Conservation (phyloP, 2,888 invertebrate genomes). For the Agriopis leucophaearia region DNA sequence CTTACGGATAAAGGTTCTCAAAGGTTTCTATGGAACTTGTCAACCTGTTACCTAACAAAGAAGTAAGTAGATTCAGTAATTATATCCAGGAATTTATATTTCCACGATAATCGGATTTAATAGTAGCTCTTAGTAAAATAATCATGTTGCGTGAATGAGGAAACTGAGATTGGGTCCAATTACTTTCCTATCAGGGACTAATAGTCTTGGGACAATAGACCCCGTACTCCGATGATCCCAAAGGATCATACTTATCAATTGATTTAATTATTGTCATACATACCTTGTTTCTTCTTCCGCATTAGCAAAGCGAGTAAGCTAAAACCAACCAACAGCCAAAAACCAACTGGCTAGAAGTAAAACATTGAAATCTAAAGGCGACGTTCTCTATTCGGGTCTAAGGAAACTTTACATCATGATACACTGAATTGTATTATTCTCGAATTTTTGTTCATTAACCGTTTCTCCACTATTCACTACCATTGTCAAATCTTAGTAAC, state of each 20-base stretch:
- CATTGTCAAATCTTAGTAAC: too few relatives aligned
- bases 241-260: constrained; percentile 15
- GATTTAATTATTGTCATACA: constrained; percentile 5
- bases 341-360: background rate
- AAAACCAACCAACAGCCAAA: background rate
- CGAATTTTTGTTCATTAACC: too few relatives aligned
- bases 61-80: constrained; percentile 1
- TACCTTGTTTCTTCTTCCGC: background rate
- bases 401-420: background rate
- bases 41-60: constrained; percentile 4
- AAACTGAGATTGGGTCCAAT: constrained; percentile 55
- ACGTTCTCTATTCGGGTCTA: background rate
- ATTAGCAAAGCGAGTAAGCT: too few relatives aligned
- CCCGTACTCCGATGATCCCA: background rate
- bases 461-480: too few relatives aligned
- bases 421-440: too few relatives aligned
- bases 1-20: too few relatives aligned
- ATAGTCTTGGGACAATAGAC: constrained; percentile 45
- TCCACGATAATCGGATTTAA: constrained; percentile 7
- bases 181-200: constrained; percentile 64
- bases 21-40: background rate
- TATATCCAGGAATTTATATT: constrained; percentile 3
- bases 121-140: constrained; percentile 25
- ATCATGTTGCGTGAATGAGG: constrained; percentile 28
- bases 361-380: background rate